Conservation (phyloP, 2,888 invertebrate species). For the Hofmannophila pseudospretella region DNA sequence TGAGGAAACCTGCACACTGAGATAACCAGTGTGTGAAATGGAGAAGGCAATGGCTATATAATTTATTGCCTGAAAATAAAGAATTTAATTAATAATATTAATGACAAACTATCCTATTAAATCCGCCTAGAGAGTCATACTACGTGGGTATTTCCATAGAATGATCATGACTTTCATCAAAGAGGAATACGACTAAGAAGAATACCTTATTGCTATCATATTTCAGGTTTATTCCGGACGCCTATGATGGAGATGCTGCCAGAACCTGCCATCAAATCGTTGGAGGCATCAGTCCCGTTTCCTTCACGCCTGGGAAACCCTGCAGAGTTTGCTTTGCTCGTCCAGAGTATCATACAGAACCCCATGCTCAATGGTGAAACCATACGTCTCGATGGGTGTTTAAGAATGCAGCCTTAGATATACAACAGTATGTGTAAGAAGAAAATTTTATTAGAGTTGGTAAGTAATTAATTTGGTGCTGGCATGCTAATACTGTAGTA, state of each 20-base stretch:
- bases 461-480: not conserved
- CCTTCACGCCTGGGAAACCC: constrained; percentile 74
- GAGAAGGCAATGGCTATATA: too few relatives aligned
- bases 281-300: constrained; percentile 73
- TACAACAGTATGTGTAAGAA: constrained; percentile 6
- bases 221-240: constrained; percentile 77
- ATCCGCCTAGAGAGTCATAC: too few relatives aligned
- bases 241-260: constrained; percentile 71
- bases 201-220: too few relatives aligned
- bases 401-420: constrained; percentile 74
- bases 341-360: constrained; percentile 75
- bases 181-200: too few relatives aligned
- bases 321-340: constrained; percentile 73
- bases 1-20: too few relatives aligned
- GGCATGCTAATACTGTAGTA: too few relatives aligned
- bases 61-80: too few relatives aligned
- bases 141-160: too few relatives aligned
- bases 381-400: constrained; percentile 76
- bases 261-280: constrained; percentile 62
- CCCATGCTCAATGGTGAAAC: constrained; percentile 78
- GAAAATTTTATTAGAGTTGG: constrained; percentile 2
- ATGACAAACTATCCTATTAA: too few relatives aligned
- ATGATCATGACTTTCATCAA: too few relatives aligned
- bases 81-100: too few relatives aligned
- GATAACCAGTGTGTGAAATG: too few relatives aligned